A percentile compares a stretch with the other conserved stretches of the same genome.
These are phyloP conservation scores for Phacellophora camtschatica DNA, from an alignment of 30 jellyfish, hydroid and myxozoan genomes.

Conservation along the genomic window DNA sequence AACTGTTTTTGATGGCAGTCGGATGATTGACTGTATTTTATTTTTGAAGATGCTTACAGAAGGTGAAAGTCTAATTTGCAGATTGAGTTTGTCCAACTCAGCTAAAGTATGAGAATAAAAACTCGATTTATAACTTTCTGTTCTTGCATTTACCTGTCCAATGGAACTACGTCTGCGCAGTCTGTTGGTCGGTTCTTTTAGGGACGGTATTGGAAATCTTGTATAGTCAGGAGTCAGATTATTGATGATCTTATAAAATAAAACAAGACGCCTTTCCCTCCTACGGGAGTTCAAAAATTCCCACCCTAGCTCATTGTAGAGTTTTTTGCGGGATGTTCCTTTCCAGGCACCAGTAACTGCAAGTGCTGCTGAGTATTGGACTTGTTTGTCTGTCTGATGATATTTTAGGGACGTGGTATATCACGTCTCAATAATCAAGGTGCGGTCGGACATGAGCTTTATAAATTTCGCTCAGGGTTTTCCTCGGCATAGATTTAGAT, in stretches of 20 bases:
- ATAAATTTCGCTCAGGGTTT: too few species aligned
- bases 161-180: background rate
- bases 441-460: too few species aligned
- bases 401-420: too few species aligned
- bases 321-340: slow-evolving; percentile 18
- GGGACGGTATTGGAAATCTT: background rate
- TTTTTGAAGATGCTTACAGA: background rate
- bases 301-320: slow-evolving; percentile 48
- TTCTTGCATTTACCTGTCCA: background rate
- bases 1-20: slow-evolving; percentile 6
- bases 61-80: background rate
- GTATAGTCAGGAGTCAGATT: slow-evolving; percentile 24
- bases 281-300: slow-evolving; percentile 5
- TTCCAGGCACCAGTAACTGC: slow-evolving; percentile 43
- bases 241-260: slow-evolving; percentile 9
- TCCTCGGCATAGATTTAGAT: too few species aligned
- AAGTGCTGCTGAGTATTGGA: slow-evolving; percentile 11
- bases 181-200: background rate
- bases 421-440: too few species aligned
- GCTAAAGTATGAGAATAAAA: slow-evolving; percentile 12
- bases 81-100: slow-evolving; percentile 38
- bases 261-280: slow-evolving; percentile 18
- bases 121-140: background rate
- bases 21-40: background rate
- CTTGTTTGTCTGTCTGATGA: too few species aligned